Conservation (phyloP, 2,113 vertebrate genomes). For the Bostrychus sinensis region DNA sequence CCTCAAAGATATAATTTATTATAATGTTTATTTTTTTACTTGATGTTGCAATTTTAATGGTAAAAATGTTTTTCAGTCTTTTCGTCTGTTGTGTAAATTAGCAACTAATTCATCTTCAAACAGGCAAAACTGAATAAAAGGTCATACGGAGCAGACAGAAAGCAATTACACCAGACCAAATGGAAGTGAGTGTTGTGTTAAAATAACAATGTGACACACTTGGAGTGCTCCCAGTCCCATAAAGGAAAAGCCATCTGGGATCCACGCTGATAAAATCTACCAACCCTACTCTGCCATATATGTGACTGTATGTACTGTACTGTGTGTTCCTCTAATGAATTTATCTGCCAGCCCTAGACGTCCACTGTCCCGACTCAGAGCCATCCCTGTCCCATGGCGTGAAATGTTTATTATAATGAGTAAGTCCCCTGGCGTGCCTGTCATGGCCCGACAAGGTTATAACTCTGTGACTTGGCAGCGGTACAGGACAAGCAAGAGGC, state of each 20-base stretch:
- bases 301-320: not conserved
- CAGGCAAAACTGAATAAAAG: not conserved
- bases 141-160: not conserved
- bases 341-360: not conserved
- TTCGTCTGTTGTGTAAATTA: not conserved
- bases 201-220: conserved; percentile 17
- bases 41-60: not conserved
- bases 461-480: conserved; percentile 43
- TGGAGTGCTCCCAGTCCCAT: conserved; percentile 6
- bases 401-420: conserved; percentile 35
- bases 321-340: not conserved
- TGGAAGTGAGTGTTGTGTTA: conserved; percentile 12
- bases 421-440: conserved; percentile 5
- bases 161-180: not conserved
- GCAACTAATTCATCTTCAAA: not conserved
- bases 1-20: not conserved
- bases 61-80: not conserved
- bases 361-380: not conserved
- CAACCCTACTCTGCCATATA: conserved; percentile 3
- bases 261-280: conserved; percentile 33
- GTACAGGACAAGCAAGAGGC: conserved; percentile 3
- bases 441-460: conserved; percentile 41
- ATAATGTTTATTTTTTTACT: not conserved
- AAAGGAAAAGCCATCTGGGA: conserved; percentile 16
- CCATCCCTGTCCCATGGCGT: conserved; percentile 13